Percentiles rank a stretch among this genome's conserved stretches.
Evolutionary conservation across 1,140 invertebrate species (phyloP).

Genomic region (Daktulosphaira vitifoliae): DNA sequence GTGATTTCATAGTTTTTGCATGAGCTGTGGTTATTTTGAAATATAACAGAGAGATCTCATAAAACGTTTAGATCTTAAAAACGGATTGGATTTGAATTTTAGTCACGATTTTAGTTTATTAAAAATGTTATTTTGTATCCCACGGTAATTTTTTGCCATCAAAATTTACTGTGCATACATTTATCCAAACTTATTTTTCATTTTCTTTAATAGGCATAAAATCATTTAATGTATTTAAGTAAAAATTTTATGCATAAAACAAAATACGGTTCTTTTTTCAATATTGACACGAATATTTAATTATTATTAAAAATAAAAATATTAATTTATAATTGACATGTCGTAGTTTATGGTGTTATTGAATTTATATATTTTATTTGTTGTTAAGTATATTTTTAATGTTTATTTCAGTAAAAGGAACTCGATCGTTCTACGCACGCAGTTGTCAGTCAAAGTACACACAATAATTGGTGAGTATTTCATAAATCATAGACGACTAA

Average conservation of each 20-base stretch:
- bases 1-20: too few species aligned
- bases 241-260: too few species aligned
- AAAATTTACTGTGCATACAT: neutral
- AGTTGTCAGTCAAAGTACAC: constrained; percentile 92
- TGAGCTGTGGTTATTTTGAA: constrained; percentile 10
- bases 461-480: constrained; percentile 90
- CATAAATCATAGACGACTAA: constrained; percentile 14
- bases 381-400: neutral
- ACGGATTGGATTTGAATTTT: constrained; percentile 19
- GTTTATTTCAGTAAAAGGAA: constrained; percentile 79
- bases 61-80: constrained; percentile 16
- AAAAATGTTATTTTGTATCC: constrained; percentile 14
- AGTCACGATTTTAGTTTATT: constrained; percentile 29
- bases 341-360: too few species aligned
- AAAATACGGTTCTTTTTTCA: too few species aligned
- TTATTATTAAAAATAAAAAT: too few species aligned
- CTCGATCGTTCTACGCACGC: constrained; percentile 89
- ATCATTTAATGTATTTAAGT: too few species aligned
- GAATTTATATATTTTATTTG: too few species aligned
- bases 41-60: neutral
- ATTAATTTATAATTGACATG: too few species aligned
- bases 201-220: too few species aligned
- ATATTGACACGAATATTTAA: too few species aligned
- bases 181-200: too few species aligned
- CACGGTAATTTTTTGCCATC: constrained; percentile 20